These are phyloP conservation scores for Myripristis murdjan DNA, from an alignment of 2,797 vertebrate genomes.

Conservation along the genomic window DNA sequence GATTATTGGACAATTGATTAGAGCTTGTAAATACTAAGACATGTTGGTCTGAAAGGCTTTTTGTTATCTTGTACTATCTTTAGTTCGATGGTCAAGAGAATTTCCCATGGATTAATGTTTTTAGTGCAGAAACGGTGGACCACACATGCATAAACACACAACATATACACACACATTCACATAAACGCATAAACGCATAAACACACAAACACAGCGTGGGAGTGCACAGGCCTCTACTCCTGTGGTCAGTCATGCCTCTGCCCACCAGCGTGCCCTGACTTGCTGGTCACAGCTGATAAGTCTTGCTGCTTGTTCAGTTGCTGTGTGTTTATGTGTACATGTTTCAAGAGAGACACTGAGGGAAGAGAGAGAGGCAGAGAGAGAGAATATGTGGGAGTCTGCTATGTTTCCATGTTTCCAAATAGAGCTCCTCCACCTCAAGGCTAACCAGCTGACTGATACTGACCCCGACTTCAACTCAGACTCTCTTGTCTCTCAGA, in stretches of 20 bases:
- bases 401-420: slow-evolving; percentile 39
- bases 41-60: too few species aligned
- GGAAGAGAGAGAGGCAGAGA: neutral
- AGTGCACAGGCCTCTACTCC: slow-evolving; percentile 11
- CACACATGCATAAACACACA: neutral
- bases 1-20: too few species aligned
- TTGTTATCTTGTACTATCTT: too few species aligned
- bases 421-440: slow-evolving; percentile 10
- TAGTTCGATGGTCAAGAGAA: neutral
- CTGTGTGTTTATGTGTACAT: slow-evolving; percentile 16
- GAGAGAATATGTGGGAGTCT: slow-evolving; percentile 24
- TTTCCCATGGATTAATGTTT: slow-evolving; percentile 2
- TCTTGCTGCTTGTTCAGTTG: slow-evolving; percentile 29
- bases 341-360: slow-evolving; percentile 44
- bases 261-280: slow-evolving; percentile 40
- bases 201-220: neutral
- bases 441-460: slow-evolving; percentile 7
- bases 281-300: slow-evolving; percentile 27
- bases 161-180: neutral
- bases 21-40: too few species aligned
- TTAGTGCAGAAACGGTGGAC: neutral
- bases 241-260: slow-evolving; percentile 41
- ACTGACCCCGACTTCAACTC: slow-evolving; percentile 51
- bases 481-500: slow-evolving; percentile 28
- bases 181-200: neutral